These are phyloP conservation scores for Microcebus griseorufus DNA, from an alignment of 2,113 vertebrate species.

Conservation along the genomic window DNA sequence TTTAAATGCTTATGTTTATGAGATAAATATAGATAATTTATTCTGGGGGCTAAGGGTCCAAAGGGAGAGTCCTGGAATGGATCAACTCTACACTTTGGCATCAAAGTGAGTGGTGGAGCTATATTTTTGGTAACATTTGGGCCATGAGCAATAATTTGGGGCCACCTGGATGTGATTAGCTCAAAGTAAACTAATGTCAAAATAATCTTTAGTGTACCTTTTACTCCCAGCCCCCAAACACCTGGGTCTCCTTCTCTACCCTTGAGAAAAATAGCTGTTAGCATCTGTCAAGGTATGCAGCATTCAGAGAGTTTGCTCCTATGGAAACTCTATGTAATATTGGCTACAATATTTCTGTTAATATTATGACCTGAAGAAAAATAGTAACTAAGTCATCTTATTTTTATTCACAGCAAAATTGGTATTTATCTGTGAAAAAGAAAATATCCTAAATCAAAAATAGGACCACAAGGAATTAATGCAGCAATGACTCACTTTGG, in stretches of 20 bases:
- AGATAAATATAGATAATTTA: background rate
- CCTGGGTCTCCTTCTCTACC: background rate
- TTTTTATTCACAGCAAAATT: slow-evolving; percentile 63
- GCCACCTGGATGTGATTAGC: slow-evolving; percentile 40
- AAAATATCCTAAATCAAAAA: slow-evolving; percentile 51
- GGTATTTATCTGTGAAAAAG: background rate
- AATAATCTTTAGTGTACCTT: background rate
- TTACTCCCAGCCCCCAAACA: background rate
- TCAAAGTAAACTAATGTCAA: slow-evolving; percentile 52
- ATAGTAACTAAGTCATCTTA: background rate
- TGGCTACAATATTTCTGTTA: slow-evolving; percentile 40
- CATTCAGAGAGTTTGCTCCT: background rate
- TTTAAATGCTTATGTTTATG: background rate
- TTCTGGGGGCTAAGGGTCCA: background rate
- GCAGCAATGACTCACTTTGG: background rate
- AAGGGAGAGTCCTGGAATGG: background rate
- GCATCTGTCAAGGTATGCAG: background rate
- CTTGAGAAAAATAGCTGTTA: background rate
- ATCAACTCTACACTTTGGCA: background rate
- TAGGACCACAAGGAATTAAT: slow-evolving; percentile 66
- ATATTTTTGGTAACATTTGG: slow-evolving; percentile 23
- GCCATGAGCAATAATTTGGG: background rate
- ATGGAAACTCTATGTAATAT: background rate
- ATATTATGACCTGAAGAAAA: slow-evolving; percentile 58
- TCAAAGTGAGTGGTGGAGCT: background rate